Base-by-base conservation (phyloP, 2,888 invertebrate species). In the Anaspis maculata region DNA sequence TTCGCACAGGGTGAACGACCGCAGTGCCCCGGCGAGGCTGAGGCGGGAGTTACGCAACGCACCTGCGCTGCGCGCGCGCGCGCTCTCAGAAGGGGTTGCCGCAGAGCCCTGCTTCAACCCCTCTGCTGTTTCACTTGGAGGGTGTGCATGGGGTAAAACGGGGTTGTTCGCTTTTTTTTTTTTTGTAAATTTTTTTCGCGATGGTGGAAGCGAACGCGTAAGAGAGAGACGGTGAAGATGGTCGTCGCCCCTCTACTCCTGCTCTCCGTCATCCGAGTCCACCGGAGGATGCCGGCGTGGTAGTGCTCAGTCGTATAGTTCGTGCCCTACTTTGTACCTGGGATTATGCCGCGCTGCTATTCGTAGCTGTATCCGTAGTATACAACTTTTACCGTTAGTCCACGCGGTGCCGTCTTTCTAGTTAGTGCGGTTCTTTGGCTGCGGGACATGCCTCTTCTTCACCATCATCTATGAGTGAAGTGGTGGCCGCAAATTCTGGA, bases 241-340 rank as follows among this genome's bases (percentile, higher is more conserved):
- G 49, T 47, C 37, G 48, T 35, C 34, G 19, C 19, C 38, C 41
- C 51, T 51, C 52, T 52, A 49, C 51, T 50, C 46, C 27, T 24
- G 40, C n/a, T n/a, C 30, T 43, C 35, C 47, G 51, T 49, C 52
- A 48, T 49, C 49, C 46, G 34, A 45, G 34, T 44, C n/a, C 35
- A 42, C 35, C 43, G 46, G 42, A n/a, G n/a, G n/a, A n/a, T n/a
- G n/a, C n/a, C 50, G 46, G 52, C 44, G 42, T 38, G 45, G 32
- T 43, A 41, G 42, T 46, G 53, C 41, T 46, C 54, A 46, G 49
- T 52, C 47, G 54, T 52, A 58, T 59, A 64, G 64, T 64, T 54
- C 46, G 57, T 62, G 64, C 58, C 66, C 66, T 64, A 66, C 64
- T 66, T 66, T 63, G 54, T 55, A 61, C 64, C 63, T 62, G 62